Evolutionary conservation across 2,888 invertebrate genomes (phyloP), one percentile per base, ranked within the genome.

Genomic region (Carabus problematicus): DNA sequence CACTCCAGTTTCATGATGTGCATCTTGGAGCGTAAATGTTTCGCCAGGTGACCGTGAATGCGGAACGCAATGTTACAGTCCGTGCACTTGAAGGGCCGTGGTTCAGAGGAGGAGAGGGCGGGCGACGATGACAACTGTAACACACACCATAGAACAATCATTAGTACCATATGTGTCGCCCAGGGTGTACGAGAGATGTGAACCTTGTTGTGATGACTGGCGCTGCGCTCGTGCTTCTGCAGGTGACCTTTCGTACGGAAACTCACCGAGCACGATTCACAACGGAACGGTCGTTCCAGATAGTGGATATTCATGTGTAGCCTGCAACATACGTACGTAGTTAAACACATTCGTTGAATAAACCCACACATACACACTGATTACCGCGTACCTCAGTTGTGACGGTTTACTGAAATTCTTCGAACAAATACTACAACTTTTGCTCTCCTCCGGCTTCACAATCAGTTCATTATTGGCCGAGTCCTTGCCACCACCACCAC

Each of bases 61-160:
- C 95, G 87, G 81, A 99, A 98, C 8, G 97, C 97, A 74, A 96
- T 94, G 79, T 94, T 94, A 81, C 98, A 98, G 79, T 98, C 97
- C 16, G 90, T 90, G 83, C 98, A 98, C 77, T 96, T 94, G 81
- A 97, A 98, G 14, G 98, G 97, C 61, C 98, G 87, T 1, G 98
- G 98, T 83, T 98, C 97, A 73, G 91, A 91, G 11, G 93, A 91
- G 0, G 93, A 92, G 8, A 90, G 84, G 63, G 95, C 90, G 8
- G 92, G 82, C 8, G 82, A 81, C 18, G 82, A 79, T 40, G 81
- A 81, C 71, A 82, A 77, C 82, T 82, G n/a, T n/a, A n/a, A 61
- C 7, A 19, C 29, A 42, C 12, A 41, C 1, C 11, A 59, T 19
- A 19, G 14, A 8, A 19, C 55, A 55, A n/a, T n/a, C n/a, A n/a